A percentile compares a stretch with the other conserved stretches of the same genome.
phyloP scores from a whole-genome alignment of 2,113 vertebrate species.

The Damaliscus lunatus region DNA sequence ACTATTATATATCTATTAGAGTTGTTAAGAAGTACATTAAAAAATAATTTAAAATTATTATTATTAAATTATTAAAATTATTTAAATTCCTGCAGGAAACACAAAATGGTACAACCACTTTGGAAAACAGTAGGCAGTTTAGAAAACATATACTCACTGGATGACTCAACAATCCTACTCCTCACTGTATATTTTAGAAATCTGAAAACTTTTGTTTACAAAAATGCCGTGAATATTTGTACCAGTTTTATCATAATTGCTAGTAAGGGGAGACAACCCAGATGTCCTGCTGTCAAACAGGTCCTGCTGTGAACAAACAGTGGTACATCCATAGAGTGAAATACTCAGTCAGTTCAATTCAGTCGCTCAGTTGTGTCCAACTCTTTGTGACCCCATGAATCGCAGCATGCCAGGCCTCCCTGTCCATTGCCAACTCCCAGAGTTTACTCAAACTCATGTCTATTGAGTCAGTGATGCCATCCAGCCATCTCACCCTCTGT shows the following conservation, averaged over 20 bases:
- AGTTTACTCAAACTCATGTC: too few relatives aligned
- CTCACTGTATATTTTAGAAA: neutral
- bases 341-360: neutral
- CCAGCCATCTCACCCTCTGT: too few relatives aligned
- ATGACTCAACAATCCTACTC: neutral
- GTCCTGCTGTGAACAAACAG: neutral
- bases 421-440: too few relatives aligned
- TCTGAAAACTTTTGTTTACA: neutral
- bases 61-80: too few relatives aligned
- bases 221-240: neutral
- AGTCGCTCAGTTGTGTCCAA: too few relatives aligned
- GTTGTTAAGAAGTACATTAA: neutral
- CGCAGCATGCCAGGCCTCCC: too few relatives aligned
- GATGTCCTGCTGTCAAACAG: neutral
- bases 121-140: constrained; percentile 9
- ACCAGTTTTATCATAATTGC: too few relatives aligned
- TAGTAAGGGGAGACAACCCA: neutral
- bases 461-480: too few relatives aligned
- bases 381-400: too few relatives aligned
- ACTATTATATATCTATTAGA: neutral
- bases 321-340: neutral
- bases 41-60: neutral
- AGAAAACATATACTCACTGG: neutral
- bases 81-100: neutral
- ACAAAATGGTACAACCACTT: neutral